These are phyloP conservation scores for Tetramorium parvispinum DNA, from an alignment of 1,140 invertebrate genomes.

Conservation along the genomic window DNA sequence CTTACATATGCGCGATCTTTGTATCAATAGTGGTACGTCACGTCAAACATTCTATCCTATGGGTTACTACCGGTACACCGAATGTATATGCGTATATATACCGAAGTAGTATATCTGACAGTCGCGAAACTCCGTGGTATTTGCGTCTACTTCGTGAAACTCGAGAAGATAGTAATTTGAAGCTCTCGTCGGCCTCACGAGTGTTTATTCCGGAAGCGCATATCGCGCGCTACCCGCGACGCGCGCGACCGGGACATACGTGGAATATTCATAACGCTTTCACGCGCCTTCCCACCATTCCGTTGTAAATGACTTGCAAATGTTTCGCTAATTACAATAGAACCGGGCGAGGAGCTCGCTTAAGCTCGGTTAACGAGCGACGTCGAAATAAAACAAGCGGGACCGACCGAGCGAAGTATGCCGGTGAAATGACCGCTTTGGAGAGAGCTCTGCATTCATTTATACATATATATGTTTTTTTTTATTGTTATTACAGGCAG, in stretches of 20 bases:
- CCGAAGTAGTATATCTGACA: conserved; percentile 17
- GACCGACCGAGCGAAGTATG: not conserved
- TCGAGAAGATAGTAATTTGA: conserved; percentile 60
- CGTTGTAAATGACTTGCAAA: conserved; percentile 57
- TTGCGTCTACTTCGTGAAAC: conserved; percentile 59
- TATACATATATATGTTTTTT: not conserved
- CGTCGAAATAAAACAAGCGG: not conserved
- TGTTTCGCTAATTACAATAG: conserved; percentile 56
- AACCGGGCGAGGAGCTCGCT: not conserved
- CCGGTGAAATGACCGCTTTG: not conserved
- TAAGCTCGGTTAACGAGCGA: conserved; percentile 22
- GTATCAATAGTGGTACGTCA: conserved; percentile 49
- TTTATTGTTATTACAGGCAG: conserved; percentile 8
- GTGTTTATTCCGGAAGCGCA: conserved; percentile 53
- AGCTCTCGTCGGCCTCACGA: conserved; percentile 43
- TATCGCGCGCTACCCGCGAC: conserved; percentile 12
- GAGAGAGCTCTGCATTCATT: not conserved
- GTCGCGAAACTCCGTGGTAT: conserved; percentile 53
- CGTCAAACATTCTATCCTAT: conserved; percentile 52
- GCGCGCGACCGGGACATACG: conserved; percentile 19
- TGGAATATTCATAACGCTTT: conserved; percentile 55
- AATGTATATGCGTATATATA: not conserved
- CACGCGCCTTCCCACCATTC: not conserved
- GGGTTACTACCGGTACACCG: not conserved
- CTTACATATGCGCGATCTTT: conserved; percentile 31